Evolutionary conservation across 2,113 vertebrate genomes (phyloP).

Genomic region (Carassius carassius): DNA sequence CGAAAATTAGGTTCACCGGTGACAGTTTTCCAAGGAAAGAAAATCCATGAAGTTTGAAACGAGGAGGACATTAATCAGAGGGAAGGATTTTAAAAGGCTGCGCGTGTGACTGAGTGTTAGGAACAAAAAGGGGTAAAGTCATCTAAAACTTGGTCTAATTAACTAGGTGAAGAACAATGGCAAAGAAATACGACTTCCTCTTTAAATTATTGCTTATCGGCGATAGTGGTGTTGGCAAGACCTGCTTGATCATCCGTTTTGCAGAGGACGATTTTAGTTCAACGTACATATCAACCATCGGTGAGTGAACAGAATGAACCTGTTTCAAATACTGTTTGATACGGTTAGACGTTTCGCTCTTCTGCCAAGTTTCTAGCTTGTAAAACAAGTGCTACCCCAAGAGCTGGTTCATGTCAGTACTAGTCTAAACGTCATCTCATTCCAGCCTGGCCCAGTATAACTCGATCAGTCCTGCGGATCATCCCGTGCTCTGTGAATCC

Average conservation of each 20-base stretch:
- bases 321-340: not conserved
- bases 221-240: constrained; percentile 94
- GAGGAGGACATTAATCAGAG: not conserved
- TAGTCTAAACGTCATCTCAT: constrained; percentile 57
- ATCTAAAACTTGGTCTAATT: constrained; percentile 28
- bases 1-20: constrained; percentile 70
- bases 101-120: not conserved
- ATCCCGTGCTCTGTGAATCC: constrained; percentile 14
- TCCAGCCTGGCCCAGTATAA: constrained; percentile 8
- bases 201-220: constrained; percentile 91
- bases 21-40: constrained; percentile 53
- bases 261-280: constrained; percentile 92
- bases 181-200: constrained; percentile 93
- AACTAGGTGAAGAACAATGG: constrained; percentile 67
- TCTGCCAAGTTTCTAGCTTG: constrained; percentile 20
- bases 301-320: constrained; percentile 69
- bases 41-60: constrained; percentile 41
- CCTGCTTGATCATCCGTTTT: constrained; percentile 92
- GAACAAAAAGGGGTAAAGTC: not conserved
- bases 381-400: constrained; percentile 40
- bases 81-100: constrained; percentile 5
- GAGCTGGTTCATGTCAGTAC: constrained; percentile 68
- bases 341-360: not conserved
- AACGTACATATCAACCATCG: constrained; percentile 95
- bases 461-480: constrained; percentile 23